phyloP scores from a whole-genome alignment of 2,113 vertebrate species.

The Recurvirostra avosetta region DNA sequence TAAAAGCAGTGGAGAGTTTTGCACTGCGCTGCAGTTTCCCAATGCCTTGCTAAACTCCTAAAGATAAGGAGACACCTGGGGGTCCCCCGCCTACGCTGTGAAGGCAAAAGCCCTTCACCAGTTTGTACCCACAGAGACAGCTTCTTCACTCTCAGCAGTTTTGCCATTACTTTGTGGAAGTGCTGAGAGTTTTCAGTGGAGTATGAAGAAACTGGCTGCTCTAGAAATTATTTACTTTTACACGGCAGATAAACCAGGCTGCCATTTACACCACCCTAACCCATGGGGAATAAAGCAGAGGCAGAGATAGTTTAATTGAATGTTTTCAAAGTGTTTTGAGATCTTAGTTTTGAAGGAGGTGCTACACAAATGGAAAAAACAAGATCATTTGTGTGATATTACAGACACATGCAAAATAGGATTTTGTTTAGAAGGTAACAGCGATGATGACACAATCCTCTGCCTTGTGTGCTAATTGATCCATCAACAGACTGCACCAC shows the following conservation, averaged over 20 bases:
- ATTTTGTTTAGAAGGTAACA: conserved; percentile 40
- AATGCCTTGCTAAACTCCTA: not conserved
- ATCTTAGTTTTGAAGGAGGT: not conserved
- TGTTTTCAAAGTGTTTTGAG: conserved; percentile 1
- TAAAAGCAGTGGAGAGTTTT: conserved; percentile 5
- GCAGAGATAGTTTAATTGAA: not conserved
- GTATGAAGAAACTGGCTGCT: conserved; percentile 40
- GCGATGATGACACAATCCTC: conserved; percentile 20
- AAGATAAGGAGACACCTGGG: conserved; percentile 40
- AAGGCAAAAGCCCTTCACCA: conserved; percentile 34
- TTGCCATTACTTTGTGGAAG: conserved; percentile 3
- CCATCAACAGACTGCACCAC: conserved; percentile 54
- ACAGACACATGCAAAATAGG: conserved; percentile 16
- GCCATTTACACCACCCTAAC: conserved; percentile 10
- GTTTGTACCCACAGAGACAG: conserved; percentile 36
- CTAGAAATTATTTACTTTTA: conserved; percentile 48
- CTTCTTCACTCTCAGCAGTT: conserved; percentile 60
- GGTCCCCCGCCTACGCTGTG: not conserved
- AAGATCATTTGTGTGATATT: not conserved
- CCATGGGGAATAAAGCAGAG: not conserved
- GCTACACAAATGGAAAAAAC: not conserved
- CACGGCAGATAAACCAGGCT: conserved; percentile 12
- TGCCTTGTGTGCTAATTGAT: conserved; percentile 45
- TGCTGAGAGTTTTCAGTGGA: conserved; percentile 51
- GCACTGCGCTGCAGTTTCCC: not conserved